phyloP scores from a whole-genome alignment of 2,888 invertebrate genomes.

The Hypsopygia costalis region DNA sequence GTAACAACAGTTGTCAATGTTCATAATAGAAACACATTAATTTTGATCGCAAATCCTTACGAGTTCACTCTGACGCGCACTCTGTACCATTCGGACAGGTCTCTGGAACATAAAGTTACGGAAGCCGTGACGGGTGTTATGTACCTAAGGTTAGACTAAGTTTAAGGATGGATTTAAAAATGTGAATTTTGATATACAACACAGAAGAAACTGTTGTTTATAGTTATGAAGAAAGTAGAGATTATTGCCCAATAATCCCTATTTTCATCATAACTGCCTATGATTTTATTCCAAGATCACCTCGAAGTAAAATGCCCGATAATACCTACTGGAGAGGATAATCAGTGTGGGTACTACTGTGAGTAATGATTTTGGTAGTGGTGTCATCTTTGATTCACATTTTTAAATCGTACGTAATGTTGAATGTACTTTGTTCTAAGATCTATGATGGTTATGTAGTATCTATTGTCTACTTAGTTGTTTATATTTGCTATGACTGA shows the following conservation, averaged over 20 bases:
- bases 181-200: conserved; percentile 26
- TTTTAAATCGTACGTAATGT: conserved; percentile 20
- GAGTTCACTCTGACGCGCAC: conserved; percentile 92
- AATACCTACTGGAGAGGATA: no score
- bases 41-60: conserved; percentile 84
- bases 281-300: no score
- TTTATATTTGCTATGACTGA: conserved; percentile 30
- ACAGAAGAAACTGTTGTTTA: no score
- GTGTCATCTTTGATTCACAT: conserved; percentile 21
- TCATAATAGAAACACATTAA: conserved; percentile 73
- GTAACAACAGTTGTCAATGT: conserved; percentile 72
- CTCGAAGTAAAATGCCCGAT: no score
- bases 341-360: no score
- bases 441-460: conserved; percentile 26
- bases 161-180: conserved; percentile 19
- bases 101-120: conserved; percentile 80
- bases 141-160: conserved; percentile 29
- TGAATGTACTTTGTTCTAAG: conserved; percentile 27
- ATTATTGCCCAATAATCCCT: no score
- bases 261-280: no score
- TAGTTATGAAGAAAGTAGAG: no score
- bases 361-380: conserved; percentile 20
- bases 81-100: conserved; percentile 90
- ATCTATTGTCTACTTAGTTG: conserved; percentile 22
- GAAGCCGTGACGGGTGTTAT: conserved; percentile 65